Evolutionary conservation across 2,797 vertebrate species (phyloP).

Genomic region (Diplodus sargus): DNA sequence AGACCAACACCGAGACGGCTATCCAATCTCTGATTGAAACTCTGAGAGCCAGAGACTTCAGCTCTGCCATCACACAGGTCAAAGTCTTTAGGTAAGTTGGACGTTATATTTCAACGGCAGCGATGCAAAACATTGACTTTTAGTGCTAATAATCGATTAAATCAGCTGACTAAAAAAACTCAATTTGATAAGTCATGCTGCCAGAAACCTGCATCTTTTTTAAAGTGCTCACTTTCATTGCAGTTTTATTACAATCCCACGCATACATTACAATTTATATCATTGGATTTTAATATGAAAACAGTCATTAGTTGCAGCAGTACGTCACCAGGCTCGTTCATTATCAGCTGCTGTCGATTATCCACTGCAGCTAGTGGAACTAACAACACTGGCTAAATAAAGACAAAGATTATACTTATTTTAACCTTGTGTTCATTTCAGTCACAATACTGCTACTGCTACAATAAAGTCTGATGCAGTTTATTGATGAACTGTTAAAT

Average conservation of each 20-base stretch:
- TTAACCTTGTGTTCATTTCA: not conserved
- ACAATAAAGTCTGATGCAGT: not conserved
- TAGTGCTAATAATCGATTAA: not conserved
- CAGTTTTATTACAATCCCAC: not conserved
- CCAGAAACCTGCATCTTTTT: not conserved
- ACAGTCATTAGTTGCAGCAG: not conserved
- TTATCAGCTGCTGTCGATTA: not conserved
- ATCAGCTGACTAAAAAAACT: not conserved
- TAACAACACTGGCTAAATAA: not conserved
- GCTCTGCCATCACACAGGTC: constrained; percentile 94
- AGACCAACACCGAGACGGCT: constrained; percentile 92
- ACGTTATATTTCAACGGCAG: not conserved
- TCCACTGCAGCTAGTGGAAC: not conserved
- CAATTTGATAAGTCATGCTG: too few species aligned
- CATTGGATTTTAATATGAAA: not conserved
- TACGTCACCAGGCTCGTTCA: not conserved
- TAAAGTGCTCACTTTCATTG: too few species aligned
- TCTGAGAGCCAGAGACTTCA: constrained; percentile 91
- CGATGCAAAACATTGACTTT: too few species aligned
- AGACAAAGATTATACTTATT: too few species aligned
- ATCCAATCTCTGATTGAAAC: constrained; percentile 96
- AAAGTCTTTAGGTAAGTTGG: constrained; percentile 93
- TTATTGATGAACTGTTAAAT: not conserved
- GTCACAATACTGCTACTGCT: not conserved
- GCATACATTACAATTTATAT: not conserved